A percentile compares a stretch with the other conserved stretches of the same genome.
phyloP scores from a whole-genome alignment of 2,797 vertebrate genomes.

The Chaetodon trifasciatus region DNA sequence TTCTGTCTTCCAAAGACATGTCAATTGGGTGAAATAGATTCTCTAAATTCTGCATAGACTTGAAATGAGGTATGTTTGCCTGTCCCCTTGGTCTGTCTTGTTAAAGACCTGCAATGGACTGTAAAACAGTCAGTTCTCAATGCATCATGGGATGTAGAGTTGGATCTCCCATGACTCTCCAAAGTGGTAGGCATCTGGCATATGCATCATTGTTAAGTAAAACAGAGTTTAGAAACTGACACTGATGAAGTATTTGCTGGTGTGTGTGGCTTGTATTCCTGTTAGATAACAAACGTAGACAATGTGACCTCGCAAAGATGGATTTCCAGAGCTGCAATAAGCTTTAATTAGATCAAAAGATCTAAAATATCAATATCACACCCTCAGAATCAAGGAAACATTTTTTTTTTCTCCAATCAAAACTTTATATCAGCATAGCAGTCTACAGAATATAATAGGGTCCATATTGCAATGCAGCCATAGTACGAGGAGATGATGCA shows the following conservation, averaged over 20 bases:
- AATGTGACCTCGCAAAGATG: conserved; percentile 2
- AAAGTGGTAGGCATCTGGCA: neutral
- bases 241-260: neutral
- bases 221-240: neutral
- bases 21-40: conserved; percentile 20
- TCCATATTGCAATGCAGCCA: neutral
- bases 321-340: neutral
- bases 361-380: conserved; percentile 28
- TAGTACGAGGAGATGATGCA: neutral
- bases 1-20: conserved; percentile 17
- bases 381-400: neutral
- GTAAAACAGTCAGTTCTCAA: neutral
- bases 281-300: neutral
- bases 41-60: conserved; percentile 2
- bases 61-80: neutral
- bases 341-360: neutral
- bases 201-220: neutral
- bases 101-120: neutral
- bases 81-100: neutral
- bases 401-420: neutral
- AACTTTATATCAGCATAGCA: neutral
- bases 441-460: neutral
- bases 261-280: neutral
- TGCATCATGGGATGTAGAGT: conserved; percentile 6
- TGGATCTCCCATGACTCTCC: conserved; percentile 10